Evolutionary conservation across 2,797 vertebrate species (phyloP), one percentile per base, ranked within the genome.

Genomic region (Nothura maculosa): DNA sequence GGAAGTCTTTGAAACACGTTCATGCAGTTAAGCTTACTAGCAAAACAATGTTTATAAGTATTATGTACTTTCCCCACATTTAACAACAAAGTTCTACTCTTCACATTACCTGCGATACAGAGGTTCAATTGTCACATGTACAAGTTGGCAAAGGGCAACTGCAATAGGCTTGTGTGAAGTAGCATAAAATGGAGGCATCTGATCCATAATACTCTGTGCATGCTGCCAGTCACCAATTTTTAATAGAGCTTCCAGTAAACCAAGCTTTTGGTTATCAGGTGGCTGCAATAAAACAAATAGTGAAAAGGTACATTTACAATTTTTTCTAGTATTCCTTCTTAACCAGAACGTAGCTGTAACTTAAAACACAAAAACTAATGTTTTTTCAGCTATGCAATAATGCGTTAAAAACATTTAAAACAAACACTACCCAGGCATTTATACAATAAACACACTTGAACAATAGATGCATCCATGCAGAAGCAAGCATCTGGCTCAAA

Each of bases 141-240:
- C 98, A 20, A 99, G 98, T 96, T 98, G 99, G 97, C 99, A 99
- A 85, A 99, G 98, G 19, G 99, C 99, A 93, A 99, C 75, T 1
- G 99, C 99, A 36, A 99, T 99, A 78, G 99, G 97, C 97, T 99
- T 99, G 97, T 99, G 99, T 60, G 99, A 99, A 89, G 99, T 98
- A 70, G 99, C 98, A 76, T 99, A 99, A 94, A 99, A 99, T 0
- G 98, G 98, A 88, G 99, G 99, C 99, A 99, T 99, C 98, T 99
- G 99, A 97, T 99, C 99, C 99, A 99, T 99, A 96, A 99, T 99
- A 89, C 98, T 99, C 92, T 99, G 99, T 34, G 99, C 99, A 24
- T 99, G 99, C 61, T 99, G 99, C 99, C 99, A 99, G 96, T 99
- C 99, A 77, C 99, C 99, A 28, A 99, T 99, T 97, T 98, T 98